Percentiles rank a stretch among this genome's conserved stretches.
Evolutionary conservation across 2,888 invertebrate genomes (phyloP).

Genomic region (Gisinianus flammeolus): DNA sequence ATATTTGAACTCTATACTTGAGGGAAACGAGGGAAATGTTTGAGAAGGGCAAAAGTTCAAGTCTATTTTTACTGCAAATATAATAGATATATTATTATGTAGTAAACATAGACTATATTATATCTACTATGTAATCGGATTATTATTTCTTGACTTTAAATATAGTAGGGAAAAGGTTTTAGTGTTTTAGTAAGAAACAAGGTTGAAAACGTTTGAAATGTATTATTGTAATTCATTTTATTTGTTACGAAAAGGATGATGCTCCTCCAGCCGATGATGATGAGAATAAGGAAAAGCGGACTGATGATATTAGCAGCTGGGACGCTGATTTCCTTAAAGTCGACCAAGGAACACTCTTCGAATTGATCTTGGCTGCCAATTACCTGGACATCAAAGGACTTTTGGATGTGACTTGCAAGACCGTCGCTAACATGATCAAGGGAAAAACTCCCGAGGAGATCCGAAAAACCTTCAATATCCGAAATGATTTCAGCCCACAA

Average conservation of each 20-base stretch:
- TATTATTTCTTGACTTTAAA: too few relatives aligned
- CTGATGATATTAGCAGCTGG: constrained; percentile 99
- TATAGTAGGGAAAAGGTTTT: too few relatives aligned
- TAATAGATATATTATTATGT: too few relatives aligned
- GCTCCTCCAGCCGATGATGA: constrained; percentile 95
- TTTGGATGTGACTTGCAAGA: constrained; percentile 96
- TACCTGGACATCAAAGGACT: constrained; percentile 95
- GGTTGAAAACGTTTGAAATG: constrained; percentile 1
- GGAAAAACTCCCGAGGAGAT: constrained; percentile 97
- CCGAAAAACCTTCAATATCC: constrained; percentile 94
- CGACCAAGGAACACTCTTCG: constrained; percentile 95
- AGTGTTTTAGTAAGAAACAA: too few relatives aligned
- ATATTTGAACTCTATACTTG: too few relatives aligned
- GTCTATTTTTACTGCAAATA: too few relatives aligned
- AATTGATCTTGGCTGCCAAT: constrained; percentile 94
- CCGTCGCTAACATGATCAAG: constrained; percentile 97
- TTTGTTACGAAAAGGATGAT: constrained; percentile 75
- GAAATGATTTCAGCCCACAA: constrained; percentile 92
- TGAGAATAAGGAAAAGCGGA: constrained; percentile 96
- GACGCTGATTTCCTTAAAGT: constrained; percentile 99
- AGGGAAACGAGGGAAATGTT: too few relatives aligned
- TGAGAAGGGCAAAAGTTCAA: too few relatives aligned
- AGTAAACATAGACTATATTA: too few relatives aligned
- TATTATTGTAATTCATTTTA: neutral
- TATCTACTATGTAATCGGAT: too few relatives aligned